Evolutionary conservation across 2,113 vertebrate species (phyloP).

Genomic region (Equus quagga): DNA sequence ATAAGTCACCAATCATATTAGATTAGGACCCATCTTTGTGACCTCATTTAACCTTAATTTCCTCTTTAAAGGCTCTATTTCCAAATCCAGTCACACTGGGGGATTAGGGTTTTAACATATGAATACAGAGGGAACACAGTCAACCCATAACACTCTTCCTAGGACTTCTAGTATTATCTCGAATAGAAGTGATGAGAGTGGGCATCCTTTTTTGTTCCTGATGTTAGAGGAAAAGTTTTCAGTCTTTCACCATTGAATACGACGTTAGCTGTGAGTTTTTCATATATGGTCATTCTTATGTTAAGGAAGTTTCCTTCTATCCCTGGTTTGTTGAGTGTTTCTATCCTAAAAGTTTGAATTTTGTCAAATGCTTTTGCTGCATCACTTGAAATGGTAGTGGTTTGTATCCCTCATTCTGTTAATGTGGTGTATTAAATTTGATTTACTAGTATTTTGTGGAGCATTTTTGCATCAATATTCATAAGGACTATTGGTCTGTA

Average conservation of each 20-base stretch:
- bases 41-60: not conserved
- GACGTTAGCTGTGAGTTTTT: not conserved
- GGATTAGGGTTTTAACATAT: too few relatives aligned
- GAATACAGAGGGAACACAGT: too few relatives aligned
- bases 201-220: not conserved
- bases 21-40: not conserved
- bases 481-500: too few relatives aligned
- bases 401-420: not conserved
- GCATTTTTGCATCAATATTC: not conserved
- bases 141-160: too few relatives aligned
- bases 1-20: not conserved
- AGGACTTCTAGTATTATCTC: not conserved
- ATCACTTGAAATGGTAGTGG: not conserved
- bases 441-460: not conserved
- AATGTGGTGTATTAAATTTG: not conserved
- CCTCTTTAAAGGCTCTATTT: not conserved
- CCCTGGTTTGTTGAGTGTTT: not conserved
- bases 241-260: not conserved
- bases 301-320: not conserved
- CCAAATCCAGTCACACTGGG: not conserved
- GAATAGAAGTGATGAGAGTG: not conserved
- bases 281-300: not conserved
- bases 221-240: not conserved
- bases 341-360: not conserved
- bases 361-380: not conserved